A percentile compares a stretch with the other conserved stretches of the same genome.
Evolutionary conservation across 2,888 invertebrate genomes (phyloP).

Genomic region (Eupithecia insigniata): DNA sequence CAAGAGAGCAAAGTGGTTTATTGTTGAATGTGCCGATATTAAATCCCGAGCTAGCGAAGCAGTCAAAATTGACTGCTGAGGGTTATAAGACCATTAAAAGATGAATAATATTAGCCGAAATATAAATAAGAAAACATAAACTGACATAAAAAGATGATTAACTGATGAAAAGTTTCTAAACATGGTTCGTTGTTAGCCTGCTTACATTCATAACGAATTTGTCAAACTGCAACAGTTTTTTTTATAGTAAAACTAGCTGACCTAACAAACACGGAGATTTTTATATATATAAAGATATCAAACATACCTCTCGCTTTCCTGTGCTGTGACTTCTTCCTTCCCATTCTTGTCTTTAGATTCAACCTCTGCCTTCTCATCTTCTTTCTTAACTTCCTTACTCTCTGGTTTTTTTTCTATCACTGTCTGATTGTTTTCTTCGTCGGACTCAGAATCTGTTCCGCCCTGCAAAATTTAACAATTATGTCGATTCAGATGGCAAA

Average conservation of each 20-base stretch:
- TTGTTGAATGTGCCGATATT: neutral
- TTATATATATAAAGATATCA: neutral
- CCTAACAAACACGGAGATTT: too few relatives aligned
- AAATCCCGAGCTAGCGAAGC: neutral
- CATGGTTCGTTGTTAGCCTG: too few relatives aligned
- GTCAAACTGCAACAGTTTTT: too few relatives aligned
- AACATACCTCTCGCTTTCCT: slow-evolving; percentile 71
- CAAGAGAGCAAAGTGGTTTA: neutral
- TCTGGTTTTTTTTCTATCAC: slow-evolving; percentile 74
- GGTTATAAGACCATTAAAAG: too few relatives aligned
- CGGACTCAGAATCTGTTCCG: slow-evolving; percentile 73
- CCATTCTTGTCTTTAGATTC: slow-evolving; percentile 50
- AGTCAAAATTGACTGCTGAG: too few relatives aligned
- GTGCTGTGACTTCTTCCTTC: slow-evolving; percentile 54
- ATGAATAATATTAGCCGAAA: too few relatives aligned
- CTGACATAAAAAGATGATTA: too few relatives aligned
- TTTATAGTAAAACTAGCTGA: too few relatives aligned
- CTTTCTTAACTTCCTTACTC: slow-evolving; percentile 51
- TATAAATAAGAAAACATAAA: too few relatives aligned
- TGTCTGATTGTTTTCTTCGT: slow-evolving; percentile 73
- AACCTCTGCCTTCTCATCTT: slow-evolving; percentile 57
- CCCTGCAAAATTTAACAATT: slow-evolving; percentile 51
- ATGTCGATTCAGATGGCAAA: neutral
- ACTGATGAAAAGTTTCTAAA: too few relatives aligned
- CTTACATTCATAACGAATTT: too few relatives aligned